A percentile compares a stretch with the other conserved stretches of the same genome.
These are phyloP conservation scores for Bambusicola thoracicus DNA, from an alignment of 2,113 vertebrate species.

Conservation along the genomic window DNA sequence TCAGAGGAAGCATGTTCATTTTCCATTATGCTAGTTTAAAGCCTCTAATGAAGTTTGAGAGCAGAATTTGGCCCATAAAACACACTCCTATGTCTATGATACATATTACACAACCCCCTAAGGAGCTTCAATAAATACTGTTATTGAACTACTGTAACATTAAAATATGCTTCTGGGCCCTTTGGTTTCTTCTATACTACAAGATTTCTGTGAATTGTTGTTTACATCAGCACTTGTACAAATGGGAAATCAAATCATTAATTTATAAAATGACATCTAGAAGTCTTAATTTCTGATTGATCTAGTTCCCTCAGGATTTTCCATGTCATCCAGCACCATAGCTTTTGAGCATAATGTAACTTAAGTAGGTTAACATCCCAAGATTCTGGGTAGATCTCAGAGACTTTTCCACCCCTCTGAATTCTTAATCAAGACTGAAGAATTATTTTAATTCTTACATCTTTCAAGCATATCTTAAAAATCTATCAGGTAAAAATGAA, in stretches of 20 bases:
- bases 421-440: neutral
- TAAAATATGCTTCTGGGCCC: conserved; percentile 32
- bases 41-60: conserved; percentile 38
- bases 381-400: neutral
- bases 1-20: conserved; percentile 27
- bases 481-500: neutral
- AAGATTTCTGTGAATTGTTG: conserved; percentile 54
- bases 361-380: conserved; percentile 54
- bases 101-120: neutral
- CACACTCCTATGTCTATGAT: conserved; percentile 18
- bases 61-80: conserved; percentile 46
- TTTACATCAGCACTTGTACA: conserved; percentile 62
- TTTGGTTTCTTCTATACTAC: neutral
- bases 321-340: conserved; percentile 26
- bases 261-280: conserved; percentile 74
- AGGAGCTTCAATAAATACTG: conserved; percentile 55
- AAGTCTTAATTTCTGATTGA: conserved; percentile 68
- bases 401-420: neutral
- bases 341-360: conserved; percentile 46
- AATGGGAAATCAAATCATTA: conserved; percentile 71
- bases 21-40: conserved; percentile 40
- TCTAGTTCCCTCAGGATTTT: conserved; percentile 56
- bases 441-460: neutral
- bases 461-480: neutral
- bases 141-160: conserved; percentile 48